Evolutionary conservation across 2,888 invertebrate genomes (phyloP), one percentile per base, ranked within the genome.

Genomic region (Brenthis ino): DNA sequence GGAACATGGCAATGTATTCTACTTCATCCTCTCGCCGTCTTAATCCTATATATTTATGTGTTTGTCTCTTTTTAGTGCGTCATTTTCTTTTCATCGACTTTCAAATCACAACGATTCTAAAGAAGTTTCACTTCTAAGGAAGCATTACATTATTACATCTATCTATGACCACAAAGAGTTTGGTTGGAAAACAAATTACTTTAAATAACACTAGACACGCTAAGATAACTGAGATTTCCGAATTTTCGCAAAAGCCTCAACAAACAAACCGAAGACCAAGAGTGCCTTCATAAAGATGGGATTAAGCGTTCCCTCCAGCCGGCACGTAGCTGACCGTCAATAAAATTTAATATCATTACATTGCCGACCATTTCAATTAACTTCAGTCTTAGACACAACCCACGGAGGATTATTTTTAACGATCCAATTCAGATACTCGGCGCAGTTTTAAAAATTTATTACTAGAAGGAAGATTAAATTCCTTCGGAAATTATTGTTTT

Each of bases 271-370:
- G 50, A 61, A 61, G 61, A 60, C 48, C 14, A 33, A 57, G 37
- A 64, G 64, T 64, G 58, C 63, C 61, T 67, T 57, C 56, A 67
- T 71, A 67, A 69, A 67, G 60, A 69, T 57, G 47, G 71, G 64
- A 64, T 69, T 67, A 69, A 72, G 54, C 57, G 55, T 54, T 65
- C 66, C 70, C 53, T 28, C 33, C 60, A 54, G 58, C 61, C 50
- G 57, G 69, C 69, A 67, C 71, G 69, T 75, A 76, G 72, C 72
- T 77, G 76, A 77, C 78, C 78, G 76, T 68, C 76, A 73, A 74
- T 78, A 74, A 78, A 78, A 76, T 75, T 74, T 78, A 76, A 78
- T 74, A 74, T 74, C 72, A 74, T 70, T 70, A 67, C 68, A 63
- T 67, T 69, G 64, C 65, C 74, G 67, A 65, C 71, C 70, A 66